phyloP scores from a whole-genome alignment of 2,113 vertebrate genomes.

The Tragelaphus imberbis region DNA sequence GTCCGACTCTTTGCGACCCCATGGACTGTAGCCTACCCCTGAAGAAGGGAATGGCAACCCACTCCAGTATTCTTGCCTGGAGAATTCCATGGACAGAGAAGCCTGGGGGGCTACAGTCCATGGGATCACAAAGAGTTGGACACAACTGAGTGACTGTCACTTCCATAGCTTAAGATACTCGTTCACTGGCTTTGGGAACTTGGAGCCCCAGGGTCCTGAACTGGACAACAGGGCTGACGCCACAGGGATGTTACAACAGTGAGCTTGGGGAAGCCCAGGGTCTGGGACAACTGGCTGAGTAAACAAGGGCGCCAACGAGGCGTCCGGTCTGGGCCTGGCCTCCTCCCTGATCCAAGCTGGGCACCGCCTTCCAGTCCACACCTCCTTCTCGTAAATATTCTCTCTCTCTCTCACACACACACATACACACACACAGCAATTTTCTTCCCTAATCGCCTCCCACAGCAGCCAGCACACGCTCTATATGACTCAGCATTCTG shows the following conservation, averaged over 20 bases:
- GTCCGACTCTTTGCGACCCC: too few species aligned
- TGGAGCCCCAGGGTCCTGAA: not conserved
- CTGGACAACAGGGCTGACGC: not conserved
- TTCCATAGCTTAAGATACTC: not conserved
- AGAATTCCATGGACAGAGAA: not conserved
- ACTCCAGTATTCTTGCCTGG: not conserved
- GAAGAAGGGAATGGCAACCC: not conserved
- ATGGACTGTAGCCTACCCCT: not conserved
- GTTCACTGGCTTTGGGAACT: not conserved
- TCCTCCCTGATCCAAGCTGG: not conserved
- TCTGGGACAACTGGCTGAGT: fast-evolving
- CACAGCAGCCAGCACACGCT: not conserved
- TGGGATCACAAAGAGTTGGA: not conserved
- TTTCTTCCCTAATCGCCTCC: not conserved
- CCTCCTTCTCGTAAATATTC: not conserved
- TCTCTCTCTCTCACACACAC: not conserved
- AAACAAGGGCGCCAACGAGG: too few species aligned
- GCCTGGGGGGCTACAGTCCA: not conserved
- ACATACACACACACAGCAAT: not conserved
- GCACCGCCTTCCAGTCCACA: not conserved
- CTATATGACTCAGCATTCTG: not conserved
- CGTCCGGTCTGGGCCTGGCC: not conserved
- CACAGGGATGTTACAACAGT: fast-evolving
- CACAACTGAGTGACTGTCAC: not conserved
- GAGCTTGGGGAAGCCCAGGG: not conserved